Evolutionary conservation across 2,888 invertebrate species (phyloP).

Genomic region (Caenorhabditis doughertyi): DNA sequence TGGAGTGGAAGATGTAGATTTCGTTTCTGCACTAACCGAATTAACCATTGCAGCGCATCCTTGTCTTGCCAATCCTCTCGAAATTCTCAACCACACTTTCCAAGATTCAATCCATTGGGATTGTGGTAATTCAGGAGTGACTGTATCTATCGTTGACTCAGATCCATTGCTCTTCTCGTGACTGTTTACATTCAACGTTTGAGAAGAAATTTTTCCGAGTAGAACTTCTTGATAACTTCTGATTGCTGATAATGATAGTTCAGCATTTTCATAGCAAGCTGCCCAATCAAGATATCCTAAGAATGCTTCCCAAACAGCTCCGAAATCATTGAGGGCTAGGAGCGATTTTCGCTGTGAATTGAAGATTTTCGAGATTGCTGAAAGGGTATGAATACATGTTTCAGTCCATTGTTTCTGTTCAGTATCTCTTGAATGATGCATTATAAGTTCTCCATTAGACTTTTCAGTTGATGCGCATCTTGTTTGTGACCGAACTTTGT

Average conservation of each 20-base stretch:
- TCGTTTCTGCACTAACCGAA: conserved; percentile 36
- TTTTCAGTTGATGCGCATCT: conserved; percentile 77
- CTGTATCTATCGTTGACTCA: conserved; percentile 51
- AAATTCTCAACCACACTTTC: conserved; percentile 72
- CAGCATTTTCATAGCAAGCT: conserved; percentile 91
- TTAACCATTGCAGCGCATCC: conserved; percentile 55
- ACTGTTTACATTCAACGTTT: conserved; percentile 76
- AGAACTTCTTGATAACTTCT: conserved; percentile 93
- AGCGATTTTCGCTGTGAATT: conserved; percentile 78
- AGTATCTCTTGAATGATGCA: conserved; percentile 98
- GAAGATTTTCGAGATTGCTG: conserved; percentile 82
- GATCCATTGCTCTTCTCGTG: conserved; percentile 60
- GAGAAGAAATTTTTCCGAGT: conserved; percentile 70
- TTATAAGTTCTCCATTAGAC: conserved; percentile 88
- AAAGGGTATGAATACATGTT: conserved; percentile 83
- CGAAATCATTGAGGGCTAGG: conserved; percentile 89
- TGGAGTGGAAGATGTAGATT: conserved; percentile 48
- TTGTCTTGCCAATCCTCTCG: conserved; percentile 66
- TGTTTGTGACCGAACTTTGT: conserved; percentile 88
- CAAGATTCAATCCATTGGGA: conserved; percentile 80
- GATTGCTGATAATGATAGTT: conserved; percentile 93
- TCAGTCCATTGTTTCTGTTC: conserved; percentile 85
- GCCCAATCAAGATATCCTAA: conserved; percentile 95
- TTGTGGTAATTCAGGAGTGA: conserved; percentile 74
- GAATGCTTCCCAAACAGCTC: conserved; percentile 93